These are phyloP conservation scores for Drosophila peninsularis DNA, from an alignment of 2,888 invertebrate genomes.

Conservation along the genomic window DNA sequence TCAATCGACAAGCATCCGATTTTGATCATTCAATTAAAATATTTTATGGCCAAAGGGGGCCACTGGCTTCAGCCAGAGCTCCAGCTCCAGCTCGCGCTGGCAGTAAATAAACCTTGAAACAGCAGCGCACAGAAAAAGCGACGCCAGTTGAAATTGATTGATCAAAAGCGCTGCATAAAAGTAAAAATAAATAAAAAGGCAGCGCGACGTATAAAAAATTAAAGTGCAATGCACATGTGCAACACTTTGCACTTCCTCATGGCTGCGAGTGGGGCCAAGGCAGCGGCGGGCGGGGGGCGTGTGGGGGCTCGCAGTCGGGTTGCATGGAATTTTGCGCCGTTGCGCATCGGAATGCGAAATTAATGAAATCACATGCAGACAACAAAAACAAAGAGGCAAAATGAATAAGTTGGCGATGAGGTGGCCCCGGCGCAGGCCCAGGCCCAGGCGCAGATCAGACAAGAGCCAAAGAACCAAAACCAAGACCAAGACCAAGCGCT, in stretches of 20 bases:
- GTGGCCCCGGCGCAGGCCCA: constrained; percentile 67
- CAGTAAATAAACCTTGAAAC: constrained; percentile 61
- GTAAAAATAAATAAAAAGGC: constrained; percentile 37
- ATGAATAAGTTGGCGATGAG: constrained; percentile 62
- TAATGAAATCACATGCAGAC: constrained; percentile 78
- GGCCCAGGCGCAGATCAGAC: constrained; percentile 35
- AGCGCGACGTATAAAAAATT: constrained; percentile 57
- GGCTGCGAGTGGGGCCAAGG: constrained; percentile 20
- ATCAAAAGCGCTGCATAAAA: constrained; percentile 62
- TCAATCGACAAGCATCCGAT: constrained; percentile 64
- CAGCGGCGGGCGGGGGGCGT: not conserved
- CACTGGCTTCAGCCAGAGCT: constrained; percentile 29
- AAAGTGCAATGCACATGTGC: constrained; percentile 79
- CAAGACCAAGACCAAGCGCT: constrained; percentile 17
- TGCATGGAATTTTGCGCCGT: constrained; percentile 72
- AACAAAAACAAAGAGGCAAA: not conserved
- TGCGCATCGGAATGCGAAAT: constrained; percentile 79
- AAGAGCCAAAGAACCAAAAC: constrained; percentile 4
- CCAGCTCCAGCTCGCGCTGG: constrained; percentile 12
- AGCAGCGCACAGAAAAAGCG: constrained; percentile 33
- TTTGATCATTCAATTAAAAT: constrained; percentile 82
- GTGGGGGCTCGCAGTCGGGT: constrained; percentile 1
- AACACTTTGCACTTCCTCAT: constrained; percentile 79
- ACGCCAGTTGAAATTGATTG: constrained; percentile 79
- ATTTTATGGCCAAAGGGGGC: constrained; percentile 62